phyloP scores from a whole-genome alignment of 1,140 invertebrate genomes.

The Phenacoccus solenopsis region DNA sequence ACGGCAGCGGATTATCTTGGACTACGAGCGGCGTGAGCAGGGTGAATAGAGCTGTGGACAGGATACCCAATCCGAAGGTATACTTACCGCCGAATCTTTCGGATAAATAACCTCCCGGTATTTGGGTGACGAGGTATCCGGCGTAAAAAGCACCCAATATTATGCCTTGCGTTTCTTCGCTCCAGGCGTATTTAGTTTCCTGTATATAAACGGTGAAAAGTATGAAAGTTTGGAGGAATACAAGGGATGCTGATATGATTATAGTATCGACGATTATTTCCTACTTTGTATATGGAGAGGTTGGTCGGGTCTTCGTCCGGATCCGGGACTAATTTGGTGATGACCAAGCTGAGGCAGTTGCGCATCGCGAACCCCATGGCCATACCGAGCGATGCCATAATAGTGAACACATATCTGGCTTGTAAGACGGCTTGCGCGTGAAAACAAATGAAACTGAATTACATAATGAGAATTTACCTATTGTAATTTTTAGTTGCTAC shows the following conservation, averaged over 20 bases:
- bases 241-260: too few species aligned
- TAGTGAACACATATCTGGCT: conserved; percentile 51
- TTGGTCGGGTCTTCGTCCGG: neutral
- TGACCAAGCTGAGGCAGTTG: conserved; percentile 74
- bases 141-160: conserved; percentile 47
- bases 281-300: neutral
- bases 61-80: conserved; percentile 39
- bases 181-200: conserved; percentile 33
- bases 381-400: conserved; percentile 71
- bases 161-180: conserved; percentile 36
- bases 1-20: conserved; percentile 33
- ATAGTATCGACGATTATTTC: too few species aligned
- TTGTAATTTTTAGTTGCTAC: neutral
- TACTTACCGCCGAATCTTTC: conserved; percentile 43
- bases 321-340: conserved; percentile 63
- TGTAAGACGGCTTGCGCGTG: neutral
- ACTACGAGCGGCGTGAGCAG: conserved; percentile 52
- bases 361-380: conserved; percentile 49
- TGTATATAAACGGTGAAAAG: neutral
- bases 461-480: neutral
- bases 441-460: neutral
- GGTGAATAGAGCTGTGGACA: conserved; percentile 48
- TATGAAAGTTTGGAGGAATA: neutral
- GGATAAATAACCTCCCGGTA: conserved; percentile 46
- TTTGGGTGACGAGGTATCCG: conserved; percentile 44